These are phyloP conservation scores for Conops quadrifasciatus DNA, from an alignment of 2,888 invertebrate species.

Conservation along the genomic window DNA sequence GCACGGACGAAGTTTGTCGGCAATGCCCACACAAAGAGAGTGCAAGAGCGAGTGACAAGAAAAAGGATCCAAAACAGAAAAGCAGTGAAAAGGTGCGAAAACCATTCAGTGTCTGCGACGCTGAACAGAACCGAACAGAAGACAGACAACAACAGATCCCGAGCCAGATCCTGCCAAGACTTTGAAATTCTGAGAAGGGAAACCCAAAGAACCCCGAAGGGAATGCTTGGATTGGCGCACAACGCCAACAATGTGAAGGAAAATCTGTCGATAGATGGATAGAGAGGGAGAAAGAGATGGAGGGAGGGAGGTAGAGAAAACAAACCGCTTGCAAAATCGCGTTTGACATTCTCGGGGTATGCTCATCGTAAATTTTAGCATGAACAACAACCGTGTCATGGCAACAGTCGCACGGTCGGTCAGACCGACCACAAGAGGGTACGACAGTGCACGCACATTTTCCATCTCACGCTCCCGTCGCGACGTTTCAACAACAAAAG, in stretches of 20 bases:
- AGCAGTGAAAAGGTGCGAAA: neutral
- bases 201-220: neutral
- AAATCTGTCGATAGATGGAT: neutral
- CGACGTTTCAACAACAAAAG: no score
- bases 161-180: neutral
- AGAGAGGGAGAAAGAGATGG: no score
- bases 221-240: neutral
- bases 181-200: neutral
- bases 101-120: neutral
- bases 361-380: neutral
- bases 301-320: neutral
- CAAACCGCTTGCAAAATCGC: slow-evolving; percentile 2
- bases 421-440: no score
- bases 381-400: neutral
- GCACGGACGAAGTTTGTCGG: neutral
- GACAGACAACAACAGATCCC: slow-evolving; percentile 9
- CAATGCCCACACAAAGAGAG: no score
- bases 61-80: slow-evolving; percentile 6
- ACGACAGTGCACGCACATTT: no score
- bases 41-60: neutral
- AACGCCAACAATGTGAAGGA: neutral
- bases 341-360: no score
- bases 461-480: no score
- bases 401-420: neutral
- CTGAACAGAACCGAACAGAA: no score